Evolutionary conservation across 2,797 vertebrate species (phyloP), one percentile per base, ranked within the genome.

Genomic region (Gallinago solitaria): DNA sequence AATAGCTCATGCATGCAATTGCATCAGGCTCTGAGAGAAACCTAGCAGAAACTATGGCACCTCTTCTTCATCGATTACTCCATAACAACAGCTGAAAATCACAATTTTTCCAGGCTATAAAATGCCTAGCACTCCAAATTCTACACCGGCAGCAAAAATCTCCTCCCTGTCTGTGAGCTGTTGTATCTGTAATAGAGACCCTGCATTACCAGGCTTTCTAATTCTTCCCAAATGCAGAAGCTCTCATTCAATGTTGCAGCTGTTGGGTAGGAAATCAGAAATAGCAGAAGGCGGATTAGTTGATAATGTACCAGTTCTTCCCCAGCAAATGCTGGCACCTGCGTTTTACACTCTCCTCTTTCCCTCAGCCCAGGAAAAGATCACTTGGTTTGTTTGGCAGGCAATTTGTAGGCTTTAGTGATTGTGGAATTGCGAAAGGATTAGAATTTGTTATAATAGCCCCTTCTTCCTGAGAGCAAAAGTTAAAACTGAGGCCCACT

Each of bases 241-340:
- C 96, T 96, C 96, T 96, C 93, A 96, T 95, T 97, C 96, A 97
- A 43, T 70, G 81, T 78, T 94, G 94, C 97, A 97, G 97, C 97
- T 97, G 97, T 97, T 96, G 95, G 93, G 96, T 96, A 97, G 96
- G 97, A 97, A 97, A 97, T 97, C 97, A 96, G 96, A 97, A 97
- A 97, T 97, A 97, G 97, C 97, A 97, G 96, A 97, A 97, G 97
- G 96, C 87, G 93, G 97, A 97, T 97, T 97, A 97, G 97, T 73
- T 96, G 94, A 97, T 97, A 97, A 97, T 97, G 96, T 96, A 95
- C 95, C 96, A 96, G 97, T 97, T 97, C 96, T 97, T 97, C 93
- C 95, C 95, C 84, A 95, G 96, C 97, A 97, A 97, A 97, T 97
- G 97, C 96, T 91, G 94, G 94, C 97, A 97, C 97, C 97, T 97